Evolutionary conservation across 2,888 invertebrate genomes (phyloP).

Genomic region (Drosophila mettleri): DNA sequence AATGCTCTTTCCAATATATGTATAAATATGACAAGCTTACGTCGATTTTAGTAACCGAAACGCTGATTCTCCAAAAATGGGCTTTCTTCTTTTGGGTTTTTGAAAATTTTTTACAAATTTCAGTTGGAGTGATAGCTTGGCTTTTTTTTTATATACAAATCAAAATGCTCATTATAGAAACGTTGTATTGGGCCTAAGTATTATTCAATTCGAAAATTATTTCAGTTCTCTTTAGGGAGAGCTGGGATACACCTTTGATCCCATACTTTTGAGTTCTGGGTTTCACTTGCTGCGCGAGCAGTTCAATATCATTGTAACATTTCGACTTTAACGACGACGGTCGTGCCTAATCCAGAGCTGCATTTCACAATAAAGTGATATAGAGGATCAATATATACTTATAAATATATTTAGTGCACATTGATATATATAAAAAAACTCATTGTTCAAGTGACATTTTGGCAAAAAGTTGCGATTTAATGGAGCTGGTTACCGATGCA

Average conservation of each 20-base stretch:
- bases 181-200: conserved; percentile 3
- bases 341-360: conserved; percentile 51
- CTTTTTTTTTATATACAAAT: conserved; percentile 7
- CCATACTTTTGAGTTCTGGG: conserved; percentile 36
- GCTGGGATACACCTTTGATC: conserved; percentile 63
- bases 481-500: conserved; percentile 57
- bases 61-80: not conserved
- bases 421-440: conserved; percentile 14
- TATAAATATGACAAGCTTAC: not conserved
- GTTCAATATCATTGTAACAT: conserved; percentile 56
- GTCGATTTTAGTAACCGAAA: not conserved
- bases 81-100: not conserved
- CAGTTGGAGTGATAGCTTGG: not conserved
- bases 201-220: conserved; percentile 19
- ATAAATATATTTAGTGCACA: conserved; percentile 16
- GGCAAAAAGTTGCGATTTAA: conserved; percentile 20
- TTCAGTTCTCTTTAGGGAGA: conserved; percentile 26
- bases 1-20: not conserved
- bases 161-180: conserved; percentile 12
- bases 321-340: conserved; percentile 66
- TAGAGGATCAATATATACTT: conserved; percentile 21
- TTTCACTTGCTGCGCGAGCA: conserved; percentile 37
- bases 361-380: conserved; percentile 10
- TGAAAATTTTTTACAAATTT: not conserved
- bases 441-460: conserved; percentile 16